Evolutionary conservation across 2,113 vertebrate genomes (phyloP).

Genomic region (cat (Felis catus)): F.catus_Fca126_mat1.0 CM031421.1:1184001-1184500

Average conservation of each 20-base stretch:
- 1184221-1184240: no score
- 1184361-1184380: not conserved
- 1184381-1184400: not conserved
- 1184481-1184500: not conserved
- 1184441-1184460: not conserved
- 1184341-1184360: not conserved
- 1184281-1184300: not conserved
- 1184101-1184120: no score
- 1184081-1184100: no score
- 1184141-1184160: no score
- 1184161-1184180: no score
- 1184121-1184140: no score
- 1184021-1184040: no score
- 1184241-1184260: not conserved
- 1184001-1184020: not conserved
- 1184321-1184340: not conserved
- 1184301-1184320: not conserved
- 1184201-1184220: no score
- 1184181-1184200: no score
- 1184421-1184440: not conserved
- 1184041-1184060: no score
- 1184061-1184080: fast-evolving
- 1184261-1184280: not conserved
- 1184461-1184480: not conserved
- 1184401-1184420: not conserved